A percentile compares a stretch with the other conserved stretches of the same genome.
phyloP scores from a whole-genome alignment of 1,140 invertebrate genomes.

The Lepidurus arcticus region DNA sequence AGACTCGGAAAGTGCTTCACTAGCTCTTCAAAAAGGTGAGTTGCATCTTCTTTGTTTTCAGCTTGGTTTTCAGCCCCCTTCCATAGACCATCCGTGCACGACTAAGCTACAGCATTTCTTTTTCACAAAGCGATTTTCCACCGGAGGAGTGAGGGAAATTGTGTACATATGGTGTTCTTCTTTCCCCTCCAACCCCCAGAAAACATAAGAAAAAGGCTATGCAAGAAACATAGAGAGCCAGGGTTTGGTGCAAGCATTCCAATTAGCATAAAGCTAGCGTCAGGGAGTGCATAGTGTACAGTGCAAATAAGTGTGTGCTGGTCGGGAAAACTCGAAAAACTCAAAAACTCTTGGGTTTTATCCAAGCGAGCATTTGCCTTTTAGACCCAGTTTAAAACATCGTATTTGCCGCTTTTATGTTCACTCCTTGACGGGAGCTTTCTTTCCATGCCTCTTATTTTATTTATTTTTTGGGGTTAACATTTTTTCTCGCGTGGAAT shows the following conservation, averaged over 20 bases:
- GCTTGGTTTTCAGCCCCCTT: neutral
- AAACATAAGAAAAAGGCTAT: neutral
- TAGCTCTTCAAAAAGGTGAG: neutral
- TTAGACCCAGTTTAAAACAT: neutral
- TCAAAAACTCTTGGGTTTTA: neutral
- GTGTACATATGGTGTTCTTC: neutral
- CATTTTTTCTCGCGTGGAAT: neutral
- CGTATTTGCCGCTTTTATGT: neutral
- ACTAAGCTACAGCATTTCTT: neutral
- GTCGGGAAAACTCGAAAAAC: neutral
- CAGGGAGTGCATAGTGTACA: slow-evolving; percentile 14
- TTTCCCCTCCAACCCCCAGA: neutral
- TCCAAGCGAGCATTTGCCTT: neutral
- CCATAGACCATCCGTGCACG: neutral
- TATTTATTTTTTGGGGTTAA: no score
- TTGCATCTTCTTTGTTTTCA: slow-evolving; percentile 3
- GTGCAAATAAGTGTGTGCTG: neutral
- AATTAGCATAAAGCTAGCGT: slow-evolving; percentile 19
- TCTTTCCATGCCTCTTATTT: neutral
- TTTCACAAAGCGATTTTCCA: slow-evolving; percentile 1
- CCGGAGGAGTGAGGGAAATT: slow-evolving; percentile 7
- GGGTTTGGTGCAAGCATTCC: slow-evolving; percentile 12
- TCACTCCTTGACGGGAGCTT: neutral
- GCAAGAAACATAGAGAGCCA: neutral
- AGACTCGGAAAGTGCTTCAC: neutral